phyloP scores from a whole-genome alignment of 2,888 invertebrate species.

The Alentia gelatinosa region DNA sequence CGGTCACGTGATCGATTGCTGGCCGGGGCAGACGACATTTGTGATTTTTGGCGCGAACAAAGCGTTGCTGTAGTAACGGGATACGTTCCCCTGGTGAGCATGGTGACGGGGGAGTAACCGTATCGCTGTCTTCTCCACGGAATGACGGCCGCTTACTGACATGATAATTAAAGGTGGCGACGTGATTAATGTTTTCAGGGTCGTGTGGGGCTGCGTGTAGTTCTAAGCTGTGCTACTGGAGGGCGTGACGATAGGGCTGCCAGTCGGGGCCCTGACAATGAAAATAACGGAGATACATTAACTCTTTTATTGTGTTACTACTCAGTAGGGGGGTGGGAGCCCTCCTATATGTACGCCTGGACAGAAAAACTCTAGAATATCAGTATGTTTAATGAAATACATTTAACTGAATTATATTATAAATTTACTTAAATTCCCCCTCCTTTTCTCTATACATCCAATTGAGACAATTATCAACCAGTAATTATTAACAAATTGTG shows the following conservation, averaged over 20 bases:
- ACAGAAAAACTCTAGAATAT: too few relatives aligned
- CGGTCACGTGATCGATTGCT: not conserved
- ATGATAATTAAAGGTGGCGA: conserved; percentile 2
- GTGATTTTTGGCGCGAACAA: conserved; percentile 1
- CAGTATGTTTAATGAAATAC: too few relatives aligned
- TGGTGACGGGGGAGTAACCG: not conserved
- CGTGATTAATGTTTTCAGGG: not conserved
- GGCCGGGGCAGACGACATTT: not conserved
- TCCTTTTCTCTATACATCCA: too few relatives aligned
- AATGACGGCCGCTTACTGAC: not conserved
- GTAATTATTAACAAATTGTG: too few relatives aligned
- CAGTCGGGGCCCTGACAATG: not conserved
- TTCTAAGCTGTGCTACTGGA: not conserved
- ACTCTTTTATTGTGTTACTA: not conserved
- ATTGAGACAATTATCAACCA: too few relatives aligned
- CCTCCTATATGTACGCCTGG: too few relatives aligned
- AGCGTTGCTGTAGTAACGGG: not conserved
- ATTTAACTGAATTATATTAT: too few relatives aligned
- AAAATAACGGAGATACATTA: not conserved
- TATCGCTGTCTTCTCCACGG: not conserved
- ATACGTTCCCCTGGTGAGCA: not conserved
- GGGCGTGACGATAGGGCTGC: not conserved
- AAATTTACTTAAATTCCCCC: too few relatives aligned
- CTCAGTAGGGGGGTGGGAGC: too few relatives aligned
- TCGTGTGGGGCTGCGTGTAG: not conserved